Percentiles rank a stretch among this genome's conserved stretches.
These are phyloP conservation scores for Galeopterus variegatus DNA, from an alignment of 2,113 vertebrate genomes.

Conservation along the genomic window DNA sequence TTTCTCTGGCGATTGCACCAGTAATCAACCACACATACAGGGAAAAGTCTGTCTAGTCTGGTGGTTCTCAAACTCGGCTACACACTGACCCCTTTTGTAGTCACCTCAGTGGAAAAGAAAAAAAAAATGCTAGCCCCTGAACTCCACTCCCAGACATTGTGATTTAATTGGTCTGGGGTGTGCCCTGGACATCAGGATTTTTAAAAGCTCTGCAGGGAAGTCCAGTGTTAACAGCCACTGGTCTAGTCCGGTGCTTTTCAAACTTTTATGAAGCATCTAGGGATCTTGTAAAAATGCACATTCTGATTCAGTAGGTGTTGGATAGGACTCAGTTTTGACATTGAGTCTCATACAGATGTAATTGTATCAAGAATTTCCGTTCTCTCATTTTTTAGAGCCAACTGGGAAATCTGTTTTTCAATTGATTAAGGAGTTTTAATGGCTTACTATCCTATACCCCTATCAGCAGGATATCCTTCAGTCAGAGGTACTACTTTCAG, in stretches of 20 bases:
- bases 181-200: background rate
- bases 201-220: background rate
- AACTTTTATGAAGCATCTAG: background rate
- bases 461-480: background rate
- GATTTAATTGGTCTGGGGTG: background rate
- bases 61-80: background rate
- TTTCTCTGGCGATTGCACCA: background rate
- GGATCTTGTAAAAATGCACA: background rate
- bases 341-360: background rate
- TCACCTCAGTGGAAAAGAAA: no score
- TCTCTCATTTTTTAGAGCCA: background rate
- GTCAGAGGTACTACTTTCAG: background rate
- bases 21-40: background rate
- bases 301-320: background rate
- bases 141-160: background rate
- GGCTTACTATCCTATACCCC: background rate
- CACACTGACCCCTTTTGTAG: background rate
- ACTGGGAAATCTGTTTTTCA: background rate
- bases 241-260: background rate
- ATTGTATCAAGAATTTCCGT: background rate
- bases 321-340: background rate
- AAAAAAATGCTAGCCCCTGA: background rate
- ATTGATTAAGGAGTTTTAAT: background rate
- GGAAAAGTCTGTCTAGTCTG: background rate
- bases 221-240: background rate